These are phyloP conservation scores for Aleiodes testaceus DNA, from an alignment of 2,888 invertebrate species.

Conservation along the genomic window DNA sequence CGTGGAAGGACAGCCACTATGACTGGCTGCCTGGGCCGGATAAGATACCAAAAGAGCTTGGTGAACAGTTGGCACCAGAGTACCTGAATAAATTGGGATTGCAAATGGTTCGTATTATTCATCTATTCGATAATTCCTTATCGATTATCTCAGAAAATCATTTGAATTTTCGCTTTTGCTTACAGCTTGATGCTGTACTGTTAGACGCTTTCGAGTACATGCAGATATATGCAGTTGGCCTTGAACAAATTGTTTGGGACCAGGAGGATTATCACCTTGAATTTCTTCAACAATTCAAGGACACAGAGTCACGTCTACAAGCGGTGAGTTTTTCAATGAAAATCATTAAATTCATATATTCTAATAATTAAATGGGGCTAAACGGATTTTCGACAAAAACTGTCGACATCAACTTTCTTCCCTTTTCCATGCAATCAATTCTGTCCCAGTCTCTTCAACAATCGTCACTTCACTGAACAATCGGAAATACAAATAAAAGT, in stretches of 20 bases:
- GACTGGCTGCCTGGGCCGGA: conserved; percentile 74
- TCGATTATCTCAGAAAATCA: conserved; percentile 29
- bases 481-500: conserved; percentile 17
- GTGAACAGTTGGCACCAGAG: conserved; percentile 69
- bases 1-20: conserved; percentile 72
- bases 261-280: conserved; percentile 74
- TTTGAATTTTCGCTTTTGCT: conserved; percentile 51
- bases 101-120: conserved; percentile 59
- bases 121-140: background rate
- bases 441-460: too few relatives aligned
- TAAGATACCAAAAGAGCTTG: conserved; percentile 74
- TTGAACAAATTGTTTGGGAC: conserved; percentile 80
- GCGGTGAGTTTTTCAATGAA: conserved; percentile 69
- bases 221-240: conserved; percentile 82
- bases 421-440: too few relatives aligned
- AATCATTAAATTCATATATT: background rate
- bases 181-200: conserved; percentile 75
- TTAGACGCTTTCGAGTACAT: conserved; percentile 79
- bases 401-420: too few relatives aligned
- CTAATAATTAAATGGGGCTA: too few relatives aligned
- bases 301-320: conserved; percentile 77
- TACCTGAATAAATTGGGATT: conserved; percentile 73
- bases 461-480: conserved; percentile 19
- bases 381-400: too few relatives aligned
- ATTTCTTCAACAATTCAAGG: conserved; percentile 75